Conservation (phyloP, 2,797 vertebrate species). For the Platalea minor region DNA sequence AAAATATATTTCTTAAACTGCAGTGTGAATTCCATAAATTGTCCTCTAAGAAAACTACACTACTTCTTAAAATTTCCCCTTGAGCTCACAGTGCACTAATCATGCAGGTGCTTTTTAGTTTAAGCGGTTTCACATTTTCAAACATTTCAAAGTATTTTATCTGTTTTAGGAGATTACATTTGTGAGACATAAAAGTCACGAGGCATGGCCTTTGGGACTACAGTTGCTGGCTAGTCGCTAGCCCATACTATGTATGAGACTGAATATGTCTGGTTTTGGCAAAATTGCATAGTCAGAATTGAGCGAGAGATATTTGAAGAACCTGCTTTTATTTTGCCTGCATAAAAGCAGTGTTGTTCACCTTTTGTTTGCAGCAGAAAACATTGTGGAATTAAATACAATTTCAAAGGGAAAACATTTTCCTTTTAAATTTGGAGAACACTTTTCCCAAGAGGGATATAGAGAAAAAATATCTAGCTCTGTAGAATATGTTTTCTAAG, state of each 20-base stretch:
- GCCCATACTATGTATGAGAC: neutral
- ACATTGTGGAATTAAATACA: neutral
- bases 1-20: neutral
- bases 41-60: neutral
- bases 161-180: neutral
- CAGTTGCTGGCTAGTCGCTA: neutral
- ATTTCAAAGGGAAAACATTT: neutral
- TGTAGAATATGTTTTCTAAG: neutral
- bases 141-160: neutral
- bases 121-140: neutral
- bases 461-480: neutral
- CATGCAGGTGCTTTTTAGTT: neutral
- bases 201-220: neutral
- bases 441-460: neutral
- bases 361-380: neutral
- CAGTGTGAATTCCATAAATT: neutral
- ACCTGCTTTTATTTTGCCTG: neutral
- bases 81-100: neutral
- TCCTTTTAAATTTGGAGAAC: neutral
- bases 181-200: neutral
- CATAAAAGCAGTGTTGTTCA: neutral
- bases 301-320: neutral
- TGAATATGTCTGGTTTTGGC: neutral
- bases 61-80: neutral
- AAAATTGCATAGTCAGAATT: neutral